Evolutionary conservation across 1,140 invertebrate species (phyloP), one percentile per base, ranked within the genome.

Genomic region (Dryas iulia): DNA sequence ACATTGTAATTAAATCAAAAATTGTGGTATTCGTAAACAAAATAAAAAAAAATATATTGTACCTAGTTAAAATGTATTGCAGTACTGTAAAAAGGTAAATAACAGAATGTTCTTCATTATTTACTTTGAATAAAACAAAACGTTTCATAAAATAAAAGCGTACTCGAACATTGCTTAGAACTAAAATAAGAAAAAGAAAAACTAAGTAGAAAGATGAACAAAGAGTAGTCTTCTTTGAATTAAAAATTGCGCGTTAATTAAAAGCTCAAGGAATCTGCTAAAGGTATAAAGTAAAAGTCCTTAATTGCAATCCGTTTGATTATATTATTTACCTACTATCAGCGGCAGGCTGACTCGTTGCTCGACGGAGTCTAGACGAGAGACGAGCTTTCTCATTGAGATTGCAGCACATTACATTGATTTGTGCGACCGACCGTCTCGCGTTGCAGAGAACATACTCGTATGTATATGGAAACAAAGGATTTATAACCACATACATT

Each of bases 361-460:
- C 39, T 47, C 39, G 39, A 24, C 53, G 18, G 56, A 71, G 79
- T 77, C 76, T 79, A 81, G 72, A 76, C 75, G 66, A 30, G 58
- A 30, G 58, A 56, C 54, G 23, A 26, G 12, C 12, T 21, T 28
- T 64, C 53, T 57, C 52, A 70, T 73, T 69, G 69, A 47, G 62
- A 62, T 65, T 61, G 60, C 62, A 64, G 66, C 64, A 73, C 72
- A 78, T 77, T 78, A 79, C 77, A 78, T 81, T 79, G 79, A 81
- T 81, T 81, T 79, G 78, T 78, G 71, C 74, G 66, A 59, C 68
- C 71, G 69, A 70, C 72, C 69, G 69, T 69, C 66, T 66, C 35
- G 25, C 52, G 59, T 25, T 57, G 52, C 69, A 18, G 33, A 24
- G 66, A 31, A 61, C 18, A 21, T 21, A 18, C 39, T 21, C 24